These are phyloP conservation scores for Thamnaconus septentrionalis DNA, from an alignment of 2,113 vertebrate species.

Conservation along the genomic window DNA sequence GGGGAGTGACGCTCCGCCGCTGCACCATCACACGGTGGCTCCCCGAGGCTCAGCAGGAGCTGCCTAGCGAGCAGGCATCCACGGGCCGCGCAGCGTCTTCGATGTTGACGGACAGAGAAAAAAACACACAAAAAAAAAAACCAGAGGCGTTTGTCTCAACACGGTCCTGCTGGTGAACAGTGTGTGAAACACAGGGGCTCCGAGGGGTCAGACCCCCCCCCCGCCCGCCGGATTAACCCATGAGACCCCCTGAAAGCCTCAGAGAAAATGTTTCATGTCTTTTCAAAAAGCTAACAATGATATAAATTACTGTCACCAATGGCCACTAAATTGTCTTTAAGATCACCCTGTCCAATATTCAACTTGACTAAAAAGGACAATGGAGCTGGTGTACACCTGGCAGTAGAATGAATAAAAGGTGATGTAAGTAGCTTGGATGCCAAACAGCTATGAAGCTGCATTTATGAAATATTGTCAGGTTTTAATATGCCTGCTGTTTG, in stretches of 20 bases:
- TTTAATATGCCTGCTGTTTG: too few species aligned
- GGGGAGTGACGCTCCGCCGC: constrained; percentile 41
- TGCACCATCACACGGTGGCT: constrained; percentile 55
- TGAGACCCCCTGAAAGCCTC: background rate
- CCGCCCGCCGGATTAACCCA: too few species aligned
- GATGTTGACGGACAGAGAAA: constrained; percentile 56
- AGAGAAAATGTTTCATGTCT: constrained; percentile 8
- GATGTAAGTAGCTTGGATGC: too few species aligned
- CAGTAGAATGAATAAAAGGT: too few species aligned
- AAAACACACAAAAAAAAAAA: background rate
- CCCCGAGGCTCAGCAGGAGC: constrained; percentile 54
- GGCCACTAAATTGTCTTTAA: too few species aligned
- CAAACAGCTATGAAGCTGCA: too few species aligned
- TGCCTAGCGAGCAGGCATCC: constrained; percentile 60
- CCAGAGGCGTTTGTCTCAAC: constrained; percentile 39
- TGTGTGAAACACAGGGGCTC: too few species aligned
- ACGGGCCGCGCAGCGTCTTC: constrained; percentile 37
- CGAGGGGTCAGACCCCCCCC: too few species aligned
- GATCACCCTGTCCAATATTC: too few species aligned
- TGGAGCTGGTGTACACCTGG: too few species aligned
- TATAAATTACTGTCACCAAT: background rate
- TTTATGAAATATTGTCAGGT: too few species aligned
- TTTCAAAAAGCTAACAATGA: background rate
- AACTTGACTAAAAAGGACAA: too few species aligned
- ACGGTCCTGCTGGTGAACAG: constrained; percentile 48